Base-by-base conservation (phyloP, 2,113 vertebrate genomes). In the Marmota flaviventris region DNA sequence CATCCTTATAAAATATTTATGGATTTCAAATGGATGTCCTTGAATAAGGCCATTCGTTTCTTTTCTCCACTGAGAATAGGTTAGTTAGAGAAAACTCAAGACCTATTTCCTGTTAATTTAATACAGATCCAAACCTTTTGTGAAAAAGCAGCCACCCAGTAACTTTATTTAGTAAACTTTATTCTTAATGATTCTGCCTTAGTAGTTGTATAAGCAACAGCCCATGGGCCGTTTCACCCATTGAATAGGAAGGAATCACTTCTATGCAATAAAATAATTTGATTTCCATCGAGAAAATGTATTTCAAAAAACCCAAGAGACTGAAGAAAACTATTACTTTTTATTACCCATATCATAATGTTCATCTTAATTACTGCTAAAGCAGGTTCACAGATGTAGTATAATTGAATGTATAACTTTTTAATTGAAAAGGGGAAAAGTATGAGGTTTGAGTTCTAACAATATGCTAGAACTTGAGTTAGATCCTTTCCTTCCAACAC, bases 391-490 rank as follows among this genome's bases (percentile, higher is more conserved):
- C 95, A 97, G 97, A 98, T 97, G 96, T 96, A 97, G 93, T 97
- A 95, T 98, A 98, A 98, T 98, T 98, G 98, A 98, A 98, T 96
- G 90, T 98, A 97, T 98, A 96, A 98, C 96, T 98, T 98, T 97
- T 98, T 98, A 98, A 98, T 98, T 98, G 98, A 98, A 98, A 97
- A 96, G 85, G 51, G 90, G 77, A 73, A 95, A 97, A 97, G 96
- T 93, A 89, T 94, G 95, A 97, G 92, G 90, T 92, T 92, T 97
- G 86, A 96, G 95, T 93, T 94, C 84, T 92, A 98, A 97, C 96
- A 96, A 97, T 96, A 96, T 72, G 78, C 34, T 82, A 78, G 56
- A 85, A 93, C 34, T 81, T 45, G 72, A 89, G 58, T 95, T 78
- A 93, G 83, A 95, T 79, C 88, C 2, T 73, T 67, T 58, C 24